Conservation (phyloP, 2,888 invertebrate genomes). For the Polymixis flavicincta region DNA sequence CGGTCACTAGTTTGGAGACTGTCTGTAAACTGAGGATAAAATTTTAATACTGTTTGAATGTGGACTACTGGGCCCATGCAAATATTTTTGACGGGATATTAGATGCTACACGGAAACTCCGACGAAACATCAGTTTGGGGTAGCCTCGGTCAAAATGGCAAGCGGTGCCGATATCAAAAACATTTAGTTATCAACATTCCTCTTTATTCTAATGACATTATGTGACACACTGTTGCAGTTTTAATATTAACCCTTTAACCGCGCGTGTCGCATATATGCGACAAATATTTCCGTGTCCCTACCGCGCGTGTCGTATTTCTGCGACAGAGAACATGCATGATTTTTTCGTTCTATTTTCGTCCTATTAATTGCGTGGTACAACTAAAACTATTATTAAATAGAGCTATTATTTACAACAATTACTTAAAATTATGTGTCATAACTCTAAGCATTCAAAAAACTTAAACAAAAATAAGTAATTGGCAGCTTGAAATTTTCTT, state of each 20-base stretch:
- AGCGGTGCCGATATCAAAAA: neutral
- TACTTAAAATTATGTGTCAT: slow-evolving; percentile 45
- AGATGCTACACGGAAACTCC: neutral
- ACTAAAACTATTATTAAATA: slow-evolving; percentile 44
- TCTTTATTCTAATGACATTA: no score
- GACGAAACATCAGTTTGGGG: neutral
- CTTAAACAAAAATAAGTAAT: slow-evolving; percentile 47
- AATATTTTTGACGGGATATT: neutral
- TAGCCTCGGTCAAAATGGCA: neutral
- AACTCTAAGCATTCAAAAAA: slow-evolving; percentile 41
- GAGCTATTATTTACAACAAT: slow-evolving; percentile 45
- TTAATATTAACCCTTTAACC: slow-evolving; percentile 3
- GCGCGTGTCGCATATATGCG: neutral
- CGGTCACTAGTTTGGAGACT: slow-evolving; percentile 95
- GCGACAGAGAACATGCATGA: slow-evolving; percentile 35
- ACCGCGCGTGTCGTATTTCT: slow-evolving; percentile 37
- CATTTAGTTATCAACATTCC: no score
- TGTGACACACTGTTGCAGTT: no score
- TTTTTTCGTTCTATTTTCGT: slow-evolving; percentile 40
- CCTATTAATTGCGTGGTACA: slow-evolving; percentile 37
- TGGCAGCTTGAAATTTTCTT: slow-evolving; percentile 43
- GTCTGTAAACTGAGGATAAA: slow-evolving; percentile 92
- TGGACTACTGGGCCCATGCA: neutral
- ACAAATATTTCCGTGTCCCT: slow-evolving; percentile 17
- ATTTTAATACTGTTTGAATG: slow-evolving; percentile 14